These are phyloP conservation scores for Cromileptes altivelis DNA, from an alignment of 2,113 vertebrate species.

Conservation along the genomic window DNA sequence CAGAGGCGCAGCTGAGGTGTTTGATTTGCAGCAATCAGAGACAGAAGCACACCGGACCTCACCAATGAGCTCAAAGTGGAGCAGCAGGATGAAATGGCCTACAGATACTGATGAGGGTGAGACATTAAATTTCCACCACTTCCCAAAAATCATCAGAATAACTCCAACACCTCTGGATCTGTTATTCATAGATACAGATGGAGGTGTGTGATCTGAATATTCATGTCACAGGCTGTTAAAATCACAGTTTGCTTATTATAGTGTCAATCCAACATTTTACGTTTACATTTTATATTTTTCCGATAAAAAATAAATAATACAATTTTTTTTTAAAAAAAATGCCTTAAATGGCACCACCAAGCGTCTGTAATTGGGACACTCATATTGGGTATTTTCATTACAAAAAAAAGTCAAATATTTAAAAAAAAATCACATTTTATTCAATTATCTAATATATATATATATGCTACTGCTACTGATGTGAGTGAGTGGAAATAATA, in stretches of 20 bases:
- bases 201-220: not conserved
- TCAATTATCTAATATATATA: no score
- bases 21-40: constrained; percentile 44
- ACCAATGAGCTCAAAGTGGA: constrained; percentile 42
- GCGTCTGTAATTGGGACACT: not conserved
- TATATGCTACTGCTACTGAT: no score
- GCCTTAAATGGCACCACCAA: not conserved
- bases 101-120: not conserved
- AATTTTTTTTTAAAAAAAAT: no score
- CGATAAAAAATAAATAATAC: no score
- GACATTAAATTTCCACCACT: not conserved
- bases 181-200: no score
- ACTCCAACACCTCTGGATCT: not conserved
- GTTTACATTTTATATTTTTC: no score
- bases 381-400: not conserved
- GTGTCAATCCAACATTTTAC: not conserved
- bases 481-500: no score
- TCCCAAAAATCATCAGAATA: not conserved
- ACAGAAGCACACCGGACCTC: not conserved
- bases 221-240: not conserved
- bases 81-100: not conserved
- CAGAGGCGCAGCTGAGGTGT: constrained; percentile 38
- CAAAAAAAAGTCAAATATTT: no score
- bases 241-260: no score
- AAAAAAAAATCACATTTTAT: no score